Evolutionary conservation across 2,888 invertebrate species (phyloP), one percentile per base, ranked within the genome.

Genomic region (Aphelenchoides bicaudatus): DNA sequence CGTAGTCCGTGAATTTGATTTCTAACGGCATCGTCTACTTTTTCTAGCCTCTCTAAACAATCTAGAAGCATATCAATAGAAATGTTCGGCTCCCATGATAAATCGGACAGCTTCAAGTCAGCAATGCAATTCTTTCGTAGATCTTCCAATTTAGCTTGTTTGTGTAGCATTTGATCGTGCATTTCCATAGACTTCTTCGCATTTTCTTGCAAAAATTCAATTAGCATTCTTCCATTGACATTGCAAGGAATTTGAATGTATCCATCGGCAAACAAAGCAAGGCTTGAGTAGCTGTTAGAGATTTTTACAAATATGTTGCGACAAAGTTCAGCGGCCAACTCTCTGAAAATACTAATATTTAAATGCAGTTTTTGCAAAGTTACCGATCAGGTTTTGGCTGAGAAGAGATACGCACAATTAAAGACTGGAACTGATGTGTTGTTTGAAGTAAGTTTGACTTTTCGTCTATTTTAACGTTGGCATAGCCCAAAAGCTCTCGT

Each of bases 171-270:
- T 19, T 50, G 25, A 5, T 58, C 58, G 30, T 65, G 65, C 19
- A 67, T 56, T 6, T 65, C 59, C 10, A 49, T 51, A 1, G 62
- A 61, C 25, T 38, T 43, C 10, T 52, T 31, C 2, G 63, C 64
- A 39, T 66, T 65, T 21, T 63, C 69, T 8, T 63, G 62, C 6
- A 76, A 58, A 59, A 78, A 76, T 1, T 59, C 50, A 2, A 69
- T 61, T 1, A 76, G 63, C 5, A 70, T 58, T 5, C 58, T 47
- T 21, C 69, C 64, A 46, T 78, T 73, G 2, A 78, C 77, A 48
- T 74, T 78, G 56, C 74, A 77, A 2, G 77, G 77, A 21, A 77
- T 63, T 10, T 62, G 65, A 13, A 77, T 60, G 13, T 70, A 58
- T 10, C 77, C 77, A 37, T 75, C 70, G 3, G 59, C 27, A 5